These are phyloP conservation scores for Drosophila cardini DNA, from an alignment of 1,140 invertebrate genomes.

Conservation along the genomic window DNA sequence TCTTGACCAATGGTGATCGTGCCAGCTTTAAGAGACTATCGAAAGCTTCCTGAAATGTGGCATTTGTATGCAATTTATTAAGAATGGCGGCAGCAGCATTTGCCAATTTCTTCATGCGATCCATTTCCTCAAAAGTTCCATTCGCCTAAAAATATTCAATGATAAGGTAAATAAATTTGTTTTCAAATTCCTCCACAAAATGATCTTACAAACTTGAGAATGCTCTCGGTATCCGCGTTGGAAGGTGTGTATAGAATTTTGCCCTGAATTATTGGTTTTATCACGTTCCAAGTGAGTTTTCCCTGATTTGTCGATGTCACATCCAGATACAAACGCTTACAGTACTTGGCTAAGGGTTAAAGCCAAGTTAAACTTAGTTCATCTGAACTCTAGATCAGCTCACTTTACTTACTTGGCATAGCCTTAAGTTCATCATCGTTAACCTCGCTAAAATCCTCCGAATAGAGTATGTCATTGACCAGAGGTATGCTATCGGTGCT, in stretches of 20 bases:
- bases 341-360: slow-evolving; percentile 86
- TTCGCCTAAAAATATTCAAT: slow-evolving; percentile 85
- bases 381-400: neutral
- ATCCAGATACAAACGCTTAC: slow-evolving; percentile 87
- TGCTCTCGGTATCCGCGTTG: slow-evolving; percentile 84
- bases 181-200: too few relatives aligned
- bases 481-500: slow-evolving; percentile 78
- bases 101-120: slow-evolving; percentile 80
- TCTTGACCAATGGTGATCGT: slow-evolving; percentile 77
- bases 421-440: slow-evolving; percentile 85
- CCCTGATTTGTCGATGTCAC: slow-evolving; percentile 87
- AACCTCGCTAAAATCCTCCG: slow-evolving; percentile 85
- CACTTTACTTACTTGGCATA: slow-evolving; percentile 86
- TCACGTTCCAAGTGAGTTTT: slow-evolving; percentile 88
- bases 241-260: slow-evolving; percentile 87
- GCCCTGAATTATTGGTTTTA: slow-evolving; percentile 88
- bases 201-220: slow-evolving; percentile 86
- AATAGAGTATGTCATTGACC: slow-evolving; percentile 85
- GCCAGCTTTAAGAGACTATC: slow-evolving; percentile 74
- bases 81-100: slow-evolving; percentile 57
- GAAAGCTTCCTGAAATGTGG: slow-evolving; percentile 70
- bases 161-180: too few relatives aligned
- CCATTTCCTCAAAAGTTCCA: slow-evolving; percentile 86
- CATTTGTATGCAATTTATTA: slow-evolving; percentile 66
- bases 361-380: neutral